phyloP scores from a whole-genome alignment of 2,113 vertebrate genomes.

The Tragelaphus strepsiceros region DNA sequence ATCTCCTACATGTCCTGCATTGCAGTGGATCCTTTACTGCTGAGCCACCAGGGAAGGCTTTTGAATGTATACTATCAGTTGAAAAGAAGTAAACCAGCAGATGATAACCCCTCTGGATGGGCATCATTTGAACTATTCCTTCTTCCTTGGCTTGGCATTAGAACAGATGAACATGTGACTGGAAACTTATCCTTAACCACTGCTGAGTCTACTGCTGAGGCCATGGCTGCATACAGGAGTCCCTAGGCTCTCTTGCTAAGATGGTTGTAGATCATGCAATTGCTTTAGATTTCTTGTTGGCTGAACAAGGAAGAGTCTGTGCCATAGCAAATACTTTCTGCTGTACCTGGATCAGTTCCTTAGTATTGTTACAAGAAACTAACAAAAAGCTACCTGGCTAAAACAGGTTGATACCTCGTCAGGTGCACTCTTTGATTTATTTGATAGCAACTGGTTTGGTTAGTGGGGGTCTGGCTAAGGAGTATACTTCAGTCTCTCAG shows the following conservation, averaged over 20 bases:
- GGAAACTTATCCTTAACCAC: background rate
- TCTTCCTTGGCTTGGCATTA: background rate
- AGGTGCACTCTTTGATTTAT: background rate
- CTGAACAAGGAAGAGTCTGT: background rate
- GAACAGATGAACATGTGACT: background rate
- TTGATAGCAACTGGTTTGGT: background rate
- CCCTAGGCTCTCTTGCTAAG: background rate
- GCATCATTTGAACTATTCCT: background rate
- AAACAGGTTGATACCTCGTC: background rate
- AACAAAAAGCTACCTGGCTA: too few relatives aligned
- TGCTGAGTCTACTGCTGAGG: background rate
- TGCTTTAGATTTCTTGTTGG: background rate
- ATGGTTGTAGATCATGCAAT: background rate
- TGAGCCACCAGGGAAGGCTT: background rate
- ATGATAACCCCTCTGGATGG: background rate
- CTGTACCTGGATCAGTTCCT: background rate
- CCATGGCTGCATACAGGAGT: background rate
- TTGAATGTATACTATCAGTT: background rate
- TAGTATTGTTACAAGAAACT: background rate
- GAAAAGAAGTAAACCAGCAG: background rate
- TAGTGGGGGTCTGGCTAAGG: background rate
- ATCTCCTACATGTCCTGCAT: background rate
- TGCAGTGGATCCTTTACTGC: background rate
- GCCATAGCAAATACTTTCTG: background rate
- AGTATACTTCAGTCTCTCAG: background rate